Conservation (phyloP, 2,888 invertebrate genomes). For the Lamellibrachia satsuma region DNA sequence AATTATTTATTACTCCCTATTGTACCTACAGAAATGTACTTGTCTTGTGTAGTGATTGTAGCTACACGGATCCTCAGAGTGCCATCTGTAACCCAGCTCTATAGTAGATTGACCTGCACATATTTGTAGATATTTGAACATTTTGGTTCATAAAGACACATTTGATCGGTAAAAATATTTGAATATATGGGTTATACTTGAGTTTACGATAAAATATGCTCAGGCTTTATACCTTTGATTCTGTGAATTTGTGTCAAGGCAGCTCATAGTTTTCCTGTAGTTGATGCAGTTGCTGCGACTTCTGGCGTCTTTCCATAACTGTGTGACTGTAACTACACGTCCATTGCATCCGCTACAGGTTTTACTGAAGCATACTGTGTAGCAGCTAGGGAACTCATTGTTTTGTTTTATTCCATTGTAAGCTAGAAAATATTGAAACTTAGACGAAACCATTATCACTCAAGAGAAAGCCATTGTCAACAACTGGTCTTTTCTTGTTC, state of each 20-base stretch:
- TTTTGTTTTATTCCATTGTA: neutral
- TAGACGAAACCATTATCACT: neutral
- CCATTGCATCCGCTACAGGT: neutral
- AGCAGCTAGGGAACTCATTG: neutral
- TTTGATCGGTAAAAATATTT: too few relatives aligned
- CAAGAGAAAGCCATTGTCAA: neutral
- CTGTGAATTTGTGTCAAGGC: neutral
- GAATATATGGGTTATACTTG: too few relatives aligned
- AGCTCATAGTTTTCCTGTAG: neutral
- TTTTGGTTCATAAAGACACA: too few relatives aligned
- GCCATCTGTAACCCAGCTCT: too few relatives aligned
- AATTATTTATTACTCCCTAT: too few relatives aligned
- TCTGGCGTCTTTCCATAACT: neutral
- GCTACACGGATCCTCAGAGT: too few relatives aligned
- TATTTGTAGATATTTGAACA: too few relatives aligned
- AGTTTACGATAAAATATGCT: too few relatives aligned
- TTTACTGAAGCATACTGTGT: neutral
- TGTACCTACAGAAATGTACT: too few relatives aligned
- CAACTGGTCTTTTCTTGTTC: neutral
- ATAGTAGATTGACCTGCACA: too few relatives aligned
- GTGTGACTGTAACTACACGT: neutral
- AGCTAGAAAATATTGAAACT: neutral
- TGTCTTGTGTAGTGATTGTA: too few relatives aligned
- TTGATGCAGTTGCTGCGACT: neutral
- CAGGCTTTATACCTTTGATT: too few relatives aligned